A percentile compares a stretch with the other conserved stretches of the same genome.
Evolutionary conservation across 2,113 vertebrate species (phyloP).

Genomic region (Gambusia affinis): DNA sequence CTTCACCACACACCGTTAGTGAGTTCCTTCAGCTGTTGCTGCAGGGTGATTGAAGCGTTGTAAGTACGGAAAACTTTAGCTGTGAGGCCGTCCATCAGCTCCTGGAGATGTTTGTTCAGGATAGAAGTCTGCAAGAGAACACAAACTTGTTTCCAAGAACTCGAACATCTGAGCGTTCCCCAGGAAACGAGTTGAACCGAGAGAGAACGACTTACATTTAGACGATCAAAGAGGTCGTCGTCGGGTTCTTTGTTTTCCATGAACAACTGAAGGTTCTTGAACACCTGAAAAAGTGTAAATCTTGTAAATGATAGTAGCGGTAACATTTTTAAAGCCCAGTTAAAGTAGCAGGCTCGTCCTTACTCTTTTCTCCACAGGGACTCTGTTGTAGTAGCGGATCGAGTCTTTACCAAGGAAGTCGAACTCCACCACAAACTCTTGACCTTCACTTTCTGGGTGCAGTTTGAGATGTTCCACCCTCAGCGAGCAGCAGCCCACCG

Average conservation of each 20-base stretch:
- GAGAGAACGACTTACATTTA: conserved; percentile 86
- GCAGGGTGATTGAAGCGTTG: conserved; percentile 97
- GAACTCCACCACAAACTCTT: conserved; percentile 95
- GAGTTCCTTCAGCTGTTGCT: conserved; percentile 94
- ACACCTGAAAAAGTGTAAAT: conserved; percentile 81
- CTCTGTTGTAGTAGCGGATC: conserved; percentile 99
- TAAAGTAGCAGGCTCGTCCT: conserved; percentile 37
- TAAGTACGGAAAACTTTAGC: conserved; percentile 99
- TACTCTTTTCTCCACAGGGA: conserved; percentile 98
- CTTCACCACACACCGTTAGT: conserved; percentile 83
- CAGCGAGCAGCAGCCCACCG: conserved; percentile 96
- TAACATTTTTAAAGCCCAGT: background rate
- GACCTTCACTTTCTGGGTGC: conserved; percentile 90
- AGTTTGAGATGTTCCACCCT: conserved; percentile 95
- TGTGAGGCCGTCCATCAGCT: conserved; percentile 97
- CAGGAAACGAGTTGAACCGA: background rate
- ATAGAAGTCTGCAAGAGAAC: conserved; percentile 86
- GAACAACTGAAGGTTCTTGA: conserved; percentile 97
- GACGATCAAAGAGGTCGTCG: conserved; percentile 96
- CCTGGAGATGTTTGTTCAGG: conserved; percentile 98
- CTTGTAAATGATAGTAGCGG: background rate
- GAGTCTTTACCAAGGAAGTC: conserved; percentile 98
- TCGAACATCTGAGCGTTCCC: background rate
- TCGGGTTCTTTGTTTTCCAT: conserved; percentile 99
- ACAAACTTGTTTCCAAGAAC: too few relatives aligned